These are phyloP conservation scores for Dioctria rufipes DNA, from an alignment of 2,888 invertebrate genomes.

Conservation along the genomic window DNA sequence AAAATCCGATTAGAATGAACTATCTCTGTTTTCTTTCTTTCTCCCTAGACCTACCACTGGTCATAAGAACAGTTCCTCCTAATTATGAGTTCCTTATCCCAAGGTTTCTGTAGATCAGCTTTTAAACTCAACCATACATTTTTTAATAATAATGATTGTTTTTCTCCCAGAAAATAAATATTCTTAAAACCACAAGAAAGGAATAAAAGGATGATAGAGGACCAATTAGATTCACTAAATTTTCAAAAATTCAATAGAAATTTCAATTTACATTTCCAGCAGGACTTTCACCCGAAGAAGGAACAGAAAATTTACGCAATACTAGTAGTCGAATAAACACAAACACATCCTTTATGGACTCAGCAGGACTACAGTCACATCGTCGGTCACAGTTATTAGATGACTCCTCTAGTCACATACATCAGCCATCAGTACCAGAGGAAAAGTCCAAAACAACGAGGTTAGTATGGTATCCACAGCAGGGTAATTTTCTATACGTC, in stretches of 20 bases:
- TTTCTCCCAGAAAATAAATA: too few species aligned
- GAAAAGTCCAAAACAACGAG: slow-evolving; percentile 72
- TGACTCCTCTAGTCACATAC: slow-evolving; percentile 66
- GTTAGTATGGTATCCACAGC: slow-evolving; percentile 64
- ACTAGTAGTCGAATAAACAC: background rate
- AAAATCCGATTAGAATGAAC: too few species aligned
- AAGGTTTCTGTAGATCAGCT: too few species aligned
- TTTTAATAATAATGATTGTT: too few species aligned
- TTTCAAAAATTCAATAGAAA: background rate
- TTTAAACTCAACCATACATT: too few species aligned
- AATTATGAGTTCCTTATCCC: too few species aligned
- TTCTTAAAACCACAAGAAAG: too few species aligned
- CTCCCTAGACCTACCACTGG: too few species aligned
- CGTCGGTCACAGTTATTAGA: slow-evolving; percentile 18
- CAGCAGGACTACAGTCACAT: slow-evolving; percentile 34
- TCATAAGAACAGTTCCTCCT: too few species aligned
- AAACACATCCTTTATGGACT: slow-evolving; percentile 3
- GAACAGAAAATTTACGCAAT: background rate
- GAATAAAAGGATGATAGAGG: background rate
- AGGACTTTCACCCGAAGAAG: background rate
- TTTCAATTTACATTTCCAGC: background rate
- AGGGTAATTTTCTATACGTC: background rate
- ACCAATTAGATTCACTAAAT: background rate
- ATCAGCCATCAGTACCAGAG: slow-evolving; percentile 72
- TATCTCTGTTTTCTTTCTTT: too few species aligned